Base-by-base conservation (phyloP, 2,797 vertebrate genomes). In the Pseudotriccus pelzelni region DNA sequence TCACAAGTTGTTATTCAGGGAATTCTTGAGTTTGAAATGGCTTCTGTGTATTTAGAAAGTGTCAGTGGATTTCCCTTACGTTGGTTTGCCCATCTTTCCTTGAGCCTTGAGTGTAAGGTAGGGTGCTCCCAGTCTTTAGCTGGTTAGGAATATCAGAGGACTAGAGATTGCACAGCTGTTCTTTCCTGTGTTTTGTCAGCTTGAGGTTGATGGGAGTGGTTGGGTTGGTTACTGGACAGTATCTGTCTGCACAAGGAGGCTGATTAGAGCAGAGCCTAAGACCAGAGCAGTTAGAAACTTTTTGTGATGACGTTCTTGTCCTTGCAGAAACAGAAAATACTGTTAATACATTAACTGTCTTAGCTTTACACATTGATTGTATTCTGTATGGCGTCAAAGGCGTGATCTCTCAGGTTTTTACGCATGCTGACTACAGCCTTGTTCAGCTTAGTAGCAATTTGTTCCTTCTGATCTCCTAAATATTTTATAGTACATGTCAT, bases 71-170 rank as follows among this genome's bases (percentile, higher is more conserved):
- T 93, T 93, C 53, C 18, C 41, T 78, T 56, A 4, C 5, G 14
- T 23, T 77, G 53, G 8, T 84, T 94, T 94, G 66, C 36, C 53
- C 72, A 0, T 37, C 25, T 47, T 72, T 72, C n/a, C 58, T 60
- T 4, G 2, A 84, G 62, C 46, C 60, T 44, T 0, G 22, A 32
- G 0, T 20, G 20, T 25, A 56, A 78, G 24, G 34, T 43, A 16
- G 3, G 6, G 23, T n/a, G 15, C 9, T 84, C 46, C 41, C 10
- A n/a, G n/a, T n/a, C 18, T 27, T 84, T 8, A 39, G 30, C 1
- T 52, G 30, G 16, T 53, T 32, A 14, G 52, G 6, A 74, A 25
- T 50, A 30, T 27, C 43, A 43, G 64, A 74, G 72, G 24, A 60
- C 47, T 30, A 46, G 64, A 70, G 82, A 7, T 59, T 47, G 58